Evolutionary conservation across 2,888 invertebrate genomes (phyloP).

Genomic region (Caenorhabditis virilis): DNA sequence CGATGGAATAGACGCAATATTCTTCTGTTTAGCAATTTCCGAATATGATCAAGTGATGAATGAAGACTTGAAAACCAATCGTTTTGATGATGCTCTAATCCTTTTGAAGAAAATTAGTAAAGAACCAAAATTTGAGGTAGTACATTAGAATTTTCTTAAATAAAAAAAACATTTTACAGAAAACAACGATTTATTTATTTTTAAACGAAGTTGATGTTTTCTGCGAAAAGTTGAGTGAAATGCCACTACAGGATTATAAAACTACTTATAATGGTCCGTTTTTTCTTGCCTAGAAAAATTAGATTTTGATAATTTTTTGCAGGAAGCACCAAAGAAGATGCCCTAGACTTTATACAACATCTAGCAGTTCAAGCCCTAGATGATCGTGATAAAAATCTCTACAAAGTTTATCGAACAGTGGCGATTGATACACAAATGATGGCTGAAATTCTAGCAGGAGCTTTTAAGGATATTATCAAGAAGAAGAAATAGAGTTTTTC

Average conservation of each 20-base stretch:
- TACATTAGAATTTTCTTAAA: background rate
- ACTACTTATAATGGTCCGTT: constrained; percentile 43
- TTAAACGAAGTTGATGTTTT: constrained; percentile 62
- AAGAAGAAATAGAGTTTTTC: constrained; percentile 15
- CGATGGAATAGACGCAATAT: constrained; percentile 62
- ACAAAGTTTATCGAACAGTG: constrained; percentile 35
- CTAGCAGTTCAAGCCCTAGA: constrained; percentile 24
- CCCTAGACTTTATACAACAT: constrained; percentile 48
- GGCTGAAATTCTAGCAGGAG: constrained; percentile 36
- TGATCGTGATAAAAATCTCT: constrained; percentile 28
- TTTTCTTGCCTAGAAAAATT: background rate
- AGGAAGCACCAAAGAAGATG: constrained; percentile 55
- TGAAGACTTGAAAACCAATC: constrained; percentile 48
- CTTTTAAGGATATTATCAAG: constrained; percentile 48
- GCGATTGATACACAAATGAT: constrained; percentile 50
- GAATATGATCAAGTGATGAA: constrained; percentile 60
- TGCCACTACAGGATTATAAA: constrained; percentile 47
- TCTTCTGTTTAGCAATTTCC: constrained; percentile 60
- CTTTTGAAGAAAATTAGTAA: constrained; percentile 46
- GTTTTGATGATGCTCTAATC: constrained; percentile 48
- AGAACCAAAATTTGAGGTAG: constrained; percentile 45
- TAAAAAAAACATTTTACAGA: background rate
- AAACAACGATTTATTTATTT: constrained; percentile 55
- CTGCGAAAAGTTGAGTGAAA: constrained; percentile 48
- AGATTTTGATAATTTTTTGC: too few relatives aligned